Evolutionary conservation across 2,888 invertebrate species (phyloP).

Genomic region (Pachycephus smyrnensis): DNA sequence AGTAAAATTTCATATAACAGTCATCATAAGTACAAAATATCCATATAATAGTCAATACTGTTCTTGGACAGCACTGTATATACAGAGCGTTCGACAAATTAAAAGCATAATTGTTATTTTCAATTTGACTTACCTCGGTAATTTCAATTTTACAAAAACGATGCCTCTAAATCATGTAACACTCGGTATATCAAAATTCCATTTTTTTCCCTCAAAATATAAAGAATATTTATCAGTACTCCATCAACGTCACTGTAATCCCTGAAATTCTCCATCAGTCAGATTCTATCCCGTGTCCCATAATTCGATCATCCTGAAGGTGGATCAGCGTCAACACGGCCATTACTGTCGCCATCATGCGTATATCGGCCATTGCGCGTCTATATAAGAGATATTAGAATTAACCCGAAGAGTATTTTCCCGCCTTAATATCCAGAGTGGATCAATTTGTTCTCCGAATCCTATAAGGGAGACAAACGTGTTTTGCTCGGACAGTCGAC

Average conservation of each 20-base stretch:
- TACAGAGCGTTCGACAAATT: not conserved
- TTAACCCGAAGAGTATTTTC: not conserved
- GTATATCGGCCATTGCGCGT: not conserved
- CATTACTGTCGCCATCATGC: not conserved
- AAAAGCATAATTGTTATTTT: not conserved
- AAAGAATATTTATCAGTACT: not conserved
- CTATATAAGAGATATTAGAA: not conserved
- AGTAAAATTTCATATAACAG: too few species aligned
- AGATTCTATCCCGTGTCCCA: not conserved
- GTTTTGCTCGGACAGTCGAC: not conserved
- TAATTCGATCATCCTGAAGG: not conserved
- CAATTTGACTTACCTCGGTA: not conserved
- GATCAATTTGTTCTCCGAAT: not conserved
- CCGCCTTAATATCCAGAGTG: not conserved
- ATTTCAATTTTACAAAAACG: not conserved
- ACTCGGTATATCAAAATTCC: not conserved
- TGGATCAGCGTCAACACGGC: not conserved
- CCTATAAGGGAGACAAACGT: not conserved
- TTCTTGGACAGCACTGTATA: too few species aligned
- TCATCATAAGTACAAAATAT: too few species aligned
- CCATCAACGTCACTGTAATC: not conserved
- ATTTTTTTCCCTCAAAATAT: not conserved
- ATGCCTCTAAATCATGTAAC: not conserved
- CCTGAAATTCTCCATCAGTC: not conserved
- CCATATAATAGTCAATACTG: too few species aligned